Evolutionary conservation across 2,113 vertebrate genomes (phyloP).

Genomic region (Upupa epops): DNA sequence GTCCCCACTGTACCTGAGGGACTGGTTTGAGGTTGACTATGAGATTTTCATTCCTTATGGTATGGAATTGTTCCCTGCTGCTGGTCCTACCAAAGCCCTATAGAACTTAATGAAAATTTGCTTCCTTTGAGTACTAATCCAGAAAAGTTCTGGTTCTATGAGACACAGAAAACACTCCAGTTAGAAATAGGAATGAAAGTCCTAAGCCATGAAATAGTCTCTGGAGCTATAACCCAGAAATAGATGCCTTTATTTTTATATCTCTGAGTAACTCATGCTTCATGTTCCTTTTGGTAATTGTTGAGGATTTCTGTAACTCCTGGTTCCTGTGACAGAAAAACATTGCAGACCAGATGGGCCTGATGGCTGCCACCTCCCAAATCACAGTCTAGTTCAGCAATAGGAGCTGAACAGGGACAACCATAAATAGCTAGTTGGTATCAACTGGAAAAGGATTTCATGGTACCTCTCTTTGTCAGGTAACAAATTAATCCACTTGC

Average conservation of each 20-base stretch:
- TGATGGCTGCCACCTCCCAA: not conserved
- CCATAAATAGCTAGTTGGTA: not conserved
- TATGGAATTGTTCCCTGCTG: not conserved
- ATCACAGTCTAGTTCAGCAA: not conserved
- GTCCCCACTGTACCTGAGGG: not conserved
- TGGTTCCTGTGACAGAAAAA: not conserved
- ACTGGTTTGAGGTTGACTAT: not conserved
- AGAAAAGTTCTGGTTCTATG: conserved; percentile 25
- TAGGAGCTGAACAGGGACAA: not conserved
- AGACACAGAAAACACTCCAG: conserved; percentile 5
- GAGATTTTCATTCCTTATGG: not conserved
- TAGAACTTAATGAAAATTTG: not conserved
- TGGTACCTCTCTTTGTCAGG: not conserved
- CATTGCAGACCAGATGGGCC: not conserved
- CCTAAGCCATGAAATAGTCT: conserved; percentile 15
- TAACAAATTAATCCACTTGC: not conserved
- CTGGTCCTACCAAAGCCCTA: not conserved
- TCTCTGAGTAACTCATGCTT: not conserved
- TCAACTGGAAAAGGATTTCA: not conserved
- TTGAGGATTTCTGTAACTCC: not conserved
- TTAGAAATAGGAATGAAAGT: conserved; percentile 54
- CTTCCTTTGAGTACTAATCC: not conserved
- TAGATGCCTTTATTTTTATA: conserved; percentile 66
- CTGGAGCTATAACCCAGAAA: conserved; percentile 44
- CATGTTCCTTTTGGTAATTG: conserved; percentile 12